A percentile compares a stretch with the other conserved stretches of the same genome.
Conservation (phyloP, 2,797 vertebrate species). For the Phataginus tricuspis region DNA sequence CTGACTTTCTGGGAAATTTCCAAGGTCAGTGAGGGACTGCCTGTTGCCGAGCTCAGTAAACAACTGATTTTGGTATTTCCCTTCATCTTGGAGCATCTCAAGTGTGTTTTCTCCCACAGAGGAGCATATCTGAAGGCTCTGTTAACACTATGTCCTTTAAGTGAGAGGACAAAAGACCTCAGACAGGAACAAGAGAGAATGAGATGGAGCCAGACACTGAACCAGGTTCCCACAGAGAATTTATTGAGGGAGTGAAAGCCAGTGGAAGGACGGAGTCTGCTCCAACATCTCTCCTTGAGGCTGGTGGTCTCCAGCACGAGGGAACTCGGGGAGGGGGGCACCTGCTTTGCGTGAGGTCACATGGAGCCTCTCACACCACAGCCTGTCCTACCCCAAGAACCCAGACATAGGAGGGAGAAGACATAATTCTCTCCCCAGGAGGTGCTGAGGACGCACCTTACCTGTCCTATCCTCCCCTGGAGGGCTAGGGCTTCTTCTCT, state of each 20-base stretch:
- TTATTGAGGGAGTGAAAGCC: constrained; percentile 78
- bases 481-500: constrained; percentile 15
- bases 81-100: neutral
- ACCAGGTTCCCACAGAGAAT: constrained; percentile 66
- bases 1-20: neutral
- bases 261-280: constrained; percentile 54
- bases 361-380: neutral
- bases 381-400: neutral
- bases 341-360: neutral
- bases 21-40: neutral
- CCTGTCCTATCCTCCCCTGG: neutral
- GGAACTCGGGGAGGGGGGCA: neutral
- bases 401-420: neutral
- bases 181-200: neutral
- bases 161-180: constrained; percentile 32
- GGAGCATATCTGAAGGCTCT: neutral
- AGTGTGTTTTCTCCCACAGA: neutral
- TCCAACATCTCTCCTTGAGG: neutral
- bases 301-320: neutral
- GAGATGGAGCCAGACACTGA: constrained; percentile 6
- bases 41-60: neutral
- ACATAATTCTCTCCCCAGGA: neutral
- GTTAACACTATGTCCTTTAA: constrained; percentile 44
- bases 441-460: constrained; percentile 24
- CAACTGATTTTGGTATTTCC: constrained; percentile 48